phyloP scores from a whole-genome alignment of 2,113 vertebrate genomes.

The Micronycteris hirsuta region DNA sequence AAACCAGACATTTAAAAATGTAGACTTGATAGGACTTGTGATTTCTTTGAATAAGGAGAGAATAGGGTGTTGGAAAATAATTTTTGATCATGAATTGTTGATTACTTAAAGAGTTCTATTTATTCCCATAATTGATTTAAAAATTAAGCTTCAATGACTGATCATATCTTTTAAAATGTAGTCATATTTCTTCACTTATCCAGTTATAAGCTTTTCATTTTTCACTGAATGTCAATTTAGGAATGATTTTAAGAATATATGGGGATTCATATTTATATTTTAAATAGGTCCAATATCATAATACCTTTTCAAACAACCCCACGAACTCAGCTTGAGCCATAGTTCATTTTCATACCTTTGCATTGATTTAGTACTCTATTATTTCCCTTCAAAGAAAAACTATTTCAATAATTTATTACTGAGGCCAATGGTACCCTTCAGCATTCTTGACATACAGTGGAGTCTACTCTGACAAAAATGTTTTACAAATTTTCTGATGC shows the following conservation, averaged over 20 bases:
- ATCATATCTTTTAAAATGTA: slow-evolving; percentile 4
- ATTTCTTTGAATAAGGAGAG: neutral
- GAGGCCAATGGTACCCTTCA: neutral
- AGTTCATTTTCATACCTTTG: neutral
- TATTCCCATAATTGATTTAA: neutral
- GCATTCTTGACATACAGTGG: neutral
- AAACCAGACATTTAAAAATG: neutral
- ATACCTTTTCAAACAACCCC: neutral
- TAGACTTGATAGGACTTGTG: neutral
- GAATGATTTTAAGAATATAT: neutral
- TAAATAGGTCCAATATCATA: neutral
- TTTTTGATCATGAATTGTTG: neutral
- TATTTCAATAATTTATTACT: neutral
- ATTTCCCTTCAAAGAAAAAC: neutral
- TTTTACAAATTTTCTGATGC: neutral
- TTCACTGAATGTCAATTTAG: slow-evolving; percentile 23
- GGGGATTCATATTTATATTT: neutral
- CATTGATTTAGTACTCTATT: neutral
- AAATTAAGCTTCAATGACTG: neutral
- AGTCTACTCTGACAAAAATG: neutral
- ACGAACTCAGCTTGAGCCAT: neutral
- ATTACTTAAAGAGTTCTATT: neutral
- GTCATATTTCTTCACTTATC: neutral
- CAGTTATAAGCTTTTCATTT: neutral
- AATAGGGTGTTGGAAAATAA: neutral